Evolutionary conservation across 2,888 invertebrate species (phyloP), one percentile per base, ranked within the genome.

Genomic region (Nomada flava): DNA sequence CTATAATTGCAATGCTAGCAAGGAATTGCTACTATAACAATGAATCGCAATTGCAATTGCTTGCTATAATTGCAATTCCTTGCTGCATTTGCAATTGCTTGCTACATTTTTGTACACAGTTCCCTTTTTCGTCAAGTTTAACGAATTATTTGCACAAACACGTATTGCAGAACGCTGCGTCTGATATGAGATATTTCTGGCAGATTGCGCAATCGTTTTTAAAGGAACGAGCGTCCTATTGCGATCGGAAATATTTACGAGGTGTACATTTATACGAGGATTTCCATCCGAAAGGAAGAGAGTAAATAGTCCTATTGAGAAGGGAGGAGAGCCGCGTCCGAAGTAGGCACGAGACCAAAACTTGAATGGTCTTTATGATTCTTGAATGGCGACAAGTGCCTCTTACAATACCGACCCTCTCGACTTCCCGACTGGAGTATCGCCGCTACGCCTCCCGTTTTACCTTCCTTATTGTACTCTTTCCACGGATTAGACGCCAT

Each of bases 351-450:
- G 63, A 73, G 62, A 60, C 77, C 60, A 52, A 50, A 50, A 76
- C 52, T 74, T 64, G 42, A 73, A 67, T 65, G 74, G 69, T 36
- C 78, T 73, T 85, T 77, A 65, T 70, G 79, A 76, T 74, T 79
- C 64, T 82, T 77, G 77, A 85, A 84, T 84, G 65, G 74, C 76
- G 82, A 85, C 84, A 84, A 79, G 79, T 85, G 84, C 76, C 70
- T 76, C 65, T 69, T 60, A 84, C 84, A 79, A 80, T 80, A 55
- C 53, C 26, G 60, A 67, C 63, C 75, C 75, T 63, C 50, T 23
- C 20, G 23, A 73, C 44, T 44, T 47, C 53, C 2, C 50, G 0
- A 26, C 55, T 36, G n/a, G 52, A 57, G 29, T 23, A 71, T 50
- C 64, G 47, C 11, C 20, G 10, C 50, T 74, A 15, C 63, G 71